Percentiles rank a stretch among this genome's conserved stretches.
Evolutionary conservation across 30 jellyfish, hydroid and myxozoan genomes (phyloP).

Genomic region (Catostylus mosaicus): DNA sequence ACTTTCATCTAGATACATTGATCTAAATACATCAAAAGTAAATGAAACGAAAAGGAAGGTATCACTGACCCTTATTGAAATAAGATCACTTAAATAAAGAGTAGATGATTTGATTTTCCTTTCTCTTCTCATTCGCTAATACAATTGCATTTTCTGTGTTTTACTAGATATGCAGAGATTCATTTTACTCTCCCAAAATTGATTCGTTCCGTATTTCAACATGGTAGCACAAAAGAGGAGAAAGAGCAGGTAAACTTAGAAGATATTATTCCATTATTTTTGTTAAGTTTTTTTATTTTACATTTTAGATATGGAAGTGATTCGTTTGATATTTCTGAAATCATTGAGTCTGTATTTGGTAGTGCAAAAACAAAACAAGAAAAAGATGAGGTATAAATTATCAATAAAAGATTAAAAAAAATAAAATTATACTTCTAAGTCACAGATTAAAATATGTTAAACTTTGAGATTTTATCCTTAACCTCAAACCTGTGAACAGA

Average conservation of each 20-base stretch:
- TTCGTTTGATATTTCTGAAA: constrained; percentile 84
- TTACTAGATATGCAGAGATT: constrained; percentile 28
- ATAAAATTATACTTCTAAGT: background rate
- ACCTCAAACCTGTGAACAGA: no score
- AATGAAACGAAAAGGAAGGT: no score
- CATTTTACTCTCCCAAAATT: constrained; percentile 4
- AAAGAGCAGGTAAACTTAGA: background rate
- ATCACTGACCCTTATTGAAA: no score
- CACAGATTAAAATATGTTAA: no score
- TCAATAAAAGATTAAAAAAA: background rate
- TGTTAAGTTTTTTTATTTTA: background rate
- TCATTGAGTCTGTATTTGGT: constrained; percentile 66
- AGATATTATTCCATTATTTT: background rate
- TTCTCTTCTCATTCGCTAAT: no score
- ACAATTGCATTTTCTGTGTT: background rate
- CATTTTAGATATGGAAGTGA: constrained; percentile 82
- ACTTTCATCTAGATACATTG: no score
- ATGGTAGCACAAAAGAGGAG: constrained; percentile 5
- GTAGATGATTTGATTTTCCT: no score
- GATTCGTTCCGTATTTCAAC: constrained; percentile 1
- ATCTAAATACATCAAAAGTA: no score
- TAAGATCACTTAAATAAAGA: no score
- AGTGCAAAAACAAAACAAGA: constrained; percentile 74
- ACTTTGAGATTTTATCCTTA: no score
- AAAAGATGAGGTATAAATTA: constrained; percentile 63